These are phyloP conservation scores for Nycticorax nycticorax DNA, from an alignment of 2,113 vertebrate genomes.

Conservation along the genomic window DNA sequence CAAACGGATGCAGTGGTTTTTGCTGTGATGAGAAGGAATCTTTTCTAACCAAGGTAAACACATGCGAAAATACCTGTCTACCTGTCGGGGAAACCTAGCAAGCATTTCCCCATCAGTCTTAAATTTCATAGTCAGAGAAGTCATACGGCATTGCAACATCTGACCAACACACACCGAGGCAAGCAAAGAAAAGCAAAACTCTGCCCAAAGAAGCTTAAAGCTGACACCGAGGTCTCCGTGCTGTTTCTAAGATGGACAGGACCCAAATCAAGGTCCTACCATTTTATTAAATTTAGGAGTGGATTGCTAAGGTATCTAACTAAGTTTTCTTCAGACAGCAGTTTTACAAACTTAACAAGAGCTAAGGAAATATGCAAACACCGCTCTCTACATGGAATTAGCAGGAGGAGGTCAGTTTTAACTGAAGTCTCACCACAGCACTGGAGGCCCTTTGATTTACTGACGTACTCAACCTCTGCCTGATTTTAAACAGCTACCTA, in stretches of 20 bases:
- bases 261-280: not conserved
- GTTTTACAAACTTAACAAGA: not conserved
- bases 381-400: not conserved
- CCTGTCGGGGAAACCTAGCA: not conserved
- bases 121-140: not conserved
- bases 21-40: not conserved
- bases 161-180: not conserved
- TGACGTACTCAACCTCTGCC: not conserved
- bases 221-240: not conserved
- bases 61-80: not conserved
- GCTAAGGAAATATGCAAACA: not conserved
- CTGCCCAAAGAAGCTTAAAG: not conserved
- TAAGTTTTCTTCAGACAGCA: not conserved
- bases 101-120: not conserved
- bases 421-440: not conserved
- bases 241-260: not conserved
- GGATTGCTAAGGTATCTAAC: not conserved
- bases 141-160: not conserved
- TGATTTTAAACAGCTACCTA: not conserved
- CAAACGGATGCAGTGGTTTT: not conserved
- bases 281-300: not conserved
- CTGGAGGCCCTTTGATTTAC: not conserved
- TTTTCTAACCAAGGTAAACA: not conserved
- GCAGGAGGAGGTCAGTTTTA: not conserved
- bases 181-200: not conserved